Conservation (phyloP, 2,797 vertebrate genomes). For the Bradypodion pumilum region DNA sequence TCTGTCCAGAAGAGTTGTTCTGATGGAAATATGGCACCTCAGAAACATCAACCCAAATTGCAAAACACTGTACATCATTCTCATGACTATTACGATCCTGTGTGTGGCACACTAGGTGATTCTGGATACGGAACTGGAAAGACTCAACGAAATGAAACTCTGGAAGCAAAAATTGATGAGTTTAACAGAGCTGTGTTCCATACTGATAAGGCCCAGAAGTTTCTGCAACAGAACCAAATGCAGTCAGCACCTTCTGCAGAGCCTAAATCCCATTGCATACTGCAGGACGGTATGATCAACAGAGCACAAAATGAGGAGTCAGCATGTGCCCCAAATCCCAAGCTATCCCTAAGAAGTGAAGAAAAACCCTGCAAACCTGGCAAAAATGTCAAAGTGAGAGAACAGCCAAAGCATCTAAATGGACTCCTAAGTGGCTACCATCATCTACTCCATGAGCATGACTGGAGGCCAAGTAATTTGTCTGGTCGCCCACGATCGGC, state of each 20-base stretch:
- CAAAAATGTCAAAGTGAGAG: conserved; percentile 51
- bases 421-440: conserved; percentile 75
- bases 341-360: conserved; percentile 49
- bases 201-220: conserved; percentile 80
- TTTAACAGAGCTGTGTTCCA: conserved; percentile 94
- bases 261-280: conserved; percentile 37
- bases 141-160: conserved; percentile 82
- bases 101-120: conserved; percentile 49
- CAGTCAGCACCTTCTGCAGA: conserved; percentile 59
- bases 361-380: conserved; percentile 46
- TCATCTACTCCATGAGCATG: conserved; percentile 80
- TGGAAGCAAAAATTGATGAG: conserved; percentile 92
- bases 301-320: conserved; percentile 45
- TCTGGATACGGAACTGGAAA: conserved; percentile 67
- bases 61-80: conserved; percentile 46
- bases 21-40: conserved; percentile 76
- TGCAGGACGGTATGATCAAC: conserved; percentile 31
- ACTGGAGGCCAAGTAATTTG: conserved; percentile 90
- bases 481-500: conserved; percentile 90
- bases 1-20: conserved; percentile 85
- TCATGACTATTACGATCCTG: conserved; percentile 37
- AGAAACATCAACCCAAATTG: conserved; percentile 52
- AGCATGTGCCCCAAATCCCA: conserved; percentile 44
- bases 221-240: conserved; percentile 66
- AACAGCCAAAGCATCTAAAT: conserved; percentile 65